Evolutionary conservation across 2,888 invertebrate species (phyloP).

Genomic region (Aethes cnicana): DNA sequence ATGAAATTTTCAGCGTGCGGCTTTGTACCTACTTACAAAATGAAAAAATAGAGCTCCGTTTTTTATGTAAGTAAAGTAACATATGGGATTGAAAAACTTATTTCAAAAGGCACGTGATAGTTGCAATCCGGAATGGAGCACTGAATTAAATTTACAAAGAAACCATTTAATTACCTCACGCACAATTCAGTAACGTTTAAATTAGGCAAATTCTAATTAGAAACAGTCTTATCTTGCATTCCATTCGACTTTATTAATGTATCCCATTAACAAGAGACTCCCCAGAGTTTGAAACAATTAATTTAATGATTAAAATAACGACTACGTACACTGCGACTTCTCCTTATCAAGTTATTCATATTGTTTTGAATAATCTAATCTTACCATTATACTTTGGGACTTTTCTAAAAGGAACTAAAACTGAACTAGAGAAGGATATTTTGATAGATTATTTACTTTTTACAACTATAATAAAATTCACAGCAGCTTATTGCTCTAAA

Average conservation of each 20-base stretch:
- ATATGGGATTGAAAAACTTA: slow-evolving; percentile 8
- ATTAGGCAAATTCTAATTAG: slow-evolving; percentile 10
- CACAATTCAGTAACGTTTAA: not conserved
- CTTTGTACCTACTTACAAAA: slow-evolving; percentile 60
- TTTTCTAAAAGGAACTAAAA: too few relatives aligned
- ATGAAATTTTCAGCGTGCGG: slow-evolving; percentile 66
- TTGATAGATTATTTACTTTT: too few relatives aligned
- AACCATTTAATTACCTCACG: not conserved
- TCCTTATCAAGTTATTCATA: slow-evolving; percentile 11
- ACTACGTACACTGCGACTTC: not conserved
- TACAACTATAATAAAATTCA: too few relatives aligned
- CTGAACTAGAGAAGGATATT: too few relatives aligned
- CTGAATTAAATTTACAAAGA: too few relatives aligned
- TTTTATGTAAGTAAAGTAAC: slow-evolving; percentile 34
- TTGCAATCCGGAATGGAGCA: too few relatives aligned
- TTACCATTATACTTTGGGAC: too few relatives aligned
- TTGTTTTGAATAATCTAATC: too few relatives aligned
- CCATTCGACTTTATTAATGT: slow-evolving; percentile 17
- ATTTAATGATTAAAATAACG: slow-evolving; percentile 6
- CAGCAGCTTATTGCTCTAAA: too few relatives aligned
- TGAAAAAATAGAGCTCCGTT: slow-evolving; percentile 59
- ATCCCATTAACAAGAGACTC: slow-evolving; percentile 5
- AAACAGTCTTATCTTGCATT: slow-evolving; percentile 20
- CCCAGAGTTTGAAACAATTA: slow-evolving; percentile 6
- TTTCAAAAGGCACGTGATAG: slow-evolving; percentile 1